Conservation (phyloP, 1,140 invertebrate species). For the Alviniconcha marisindica region DNA sequence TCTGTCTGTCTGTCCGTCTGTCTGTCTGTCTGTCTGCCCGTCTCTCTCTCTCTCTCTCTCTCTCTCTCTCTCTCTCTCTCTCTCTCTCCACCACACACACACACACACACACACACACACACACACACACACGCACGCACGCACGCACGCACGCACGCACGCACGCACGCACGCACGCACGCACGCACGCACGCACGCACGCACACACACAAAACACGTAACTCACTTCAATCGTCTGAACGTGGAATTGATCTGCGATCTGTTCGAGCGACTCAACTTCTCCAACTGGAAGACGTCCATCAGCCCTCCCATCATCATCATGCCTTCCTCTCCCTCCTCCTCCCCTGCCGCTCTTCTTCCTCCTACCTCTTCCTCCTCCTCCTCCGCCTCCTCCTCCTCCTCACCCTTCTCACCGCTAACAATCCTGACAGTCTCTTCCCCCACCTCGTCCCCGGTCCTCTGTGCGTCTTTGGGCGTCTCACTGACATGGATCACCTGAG, state of each 20-base stretch:
- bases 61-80: neutral
- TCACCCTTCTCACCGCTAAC: neutral
- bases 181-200: neutral
- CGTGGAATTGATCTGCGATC: neutral
- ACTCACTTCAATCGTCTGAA: neutral
- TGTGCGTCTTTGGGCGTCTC: neutral
- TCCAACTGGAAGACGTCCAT: constrained; percentile 22
- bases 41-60: neutral
- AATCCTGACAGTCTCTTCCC: too few species aligned
- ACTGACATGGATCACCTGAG: neutral
- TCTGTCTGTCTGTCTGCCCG: neutral
- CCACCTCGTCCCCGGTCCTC: neutral
- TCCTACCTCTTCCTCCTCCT: constrained; percentile 7
- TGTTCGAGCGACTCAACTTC: neutral
- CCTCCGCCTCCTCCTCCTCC: neutral
- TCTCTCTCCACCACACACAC: neutral
- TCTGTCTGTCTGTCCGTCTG: neutral
- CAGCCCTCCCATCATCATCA: neutral
- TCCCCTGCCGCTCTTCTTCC: neutral
- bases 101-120: neutral
- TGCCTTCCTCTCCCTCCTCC: neutral
- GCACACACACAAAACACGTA: neutral
- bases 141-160: neutral
- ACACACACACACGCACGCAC: neutral
- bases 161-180: neutral